Evolutionary conservation across 2,797 vertebrate genomes (phyloP).

Genomic region (Enteromius argenteus): DNA sequence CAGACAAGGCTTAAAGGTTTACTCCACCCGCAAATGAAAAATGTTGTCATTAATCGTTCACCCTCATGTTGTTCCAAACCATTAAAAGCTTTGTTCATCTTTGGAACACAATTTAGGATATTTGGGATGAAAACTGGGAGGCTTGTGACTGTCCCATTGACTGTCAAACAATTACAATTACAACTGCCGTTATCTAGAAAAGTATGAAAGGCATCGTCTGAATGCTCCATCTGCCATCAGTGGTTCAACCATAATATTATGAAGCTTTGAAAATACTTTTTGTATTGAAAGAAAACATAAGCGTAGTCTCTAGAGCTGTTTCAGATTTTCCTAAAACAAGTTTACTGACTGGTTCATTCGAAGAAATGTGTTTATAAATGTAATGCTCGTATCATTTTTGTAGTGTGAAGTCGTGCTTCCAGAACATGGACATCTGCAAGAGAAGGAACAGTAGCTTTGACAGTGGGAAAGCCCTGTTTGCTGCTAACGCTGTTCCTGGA

Average conservation of each 20-base stretch:
- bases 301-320: too few relatives aligned
- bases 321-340: too few relatives aligned
- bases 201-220: neutral
- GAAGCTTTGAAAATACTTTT: neutral
- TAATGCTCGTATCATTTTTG: constrained; percentile 8
- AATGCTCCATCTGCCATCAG: neutral
- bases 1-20: neutral
- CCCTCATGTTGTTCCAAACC: too few relatives aligned
- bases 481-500: constrained; percentile 90
- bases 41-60: too few relatives aligned
- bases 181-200: too few relatives aligned
- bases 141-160: too few relatives aligned
- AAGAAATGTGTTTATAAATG: neutral
- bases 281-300: neutral
- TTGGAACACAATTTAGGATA: too few relatives aligned
- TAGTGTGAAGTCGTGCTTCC: constrained; percentile 99
- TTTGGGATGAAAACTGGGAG: too few relatives aligned
- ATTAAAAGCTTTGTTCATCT: too few relatives aligned
- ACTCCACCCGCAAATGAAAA: neutral
- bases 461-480: constrained; percentile 92
- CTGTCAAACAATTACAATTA: too few relatives aligned
- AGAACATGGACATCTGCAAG: constrained; percentile 99
- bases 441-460: constrained; percentile 92
- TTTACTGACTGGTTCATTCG: neutral
- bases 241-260: neutral